phyloP scores from a whole-genome alignment of 2,888 invertebrate genomes.

The Epinotia nisella region DNA sequence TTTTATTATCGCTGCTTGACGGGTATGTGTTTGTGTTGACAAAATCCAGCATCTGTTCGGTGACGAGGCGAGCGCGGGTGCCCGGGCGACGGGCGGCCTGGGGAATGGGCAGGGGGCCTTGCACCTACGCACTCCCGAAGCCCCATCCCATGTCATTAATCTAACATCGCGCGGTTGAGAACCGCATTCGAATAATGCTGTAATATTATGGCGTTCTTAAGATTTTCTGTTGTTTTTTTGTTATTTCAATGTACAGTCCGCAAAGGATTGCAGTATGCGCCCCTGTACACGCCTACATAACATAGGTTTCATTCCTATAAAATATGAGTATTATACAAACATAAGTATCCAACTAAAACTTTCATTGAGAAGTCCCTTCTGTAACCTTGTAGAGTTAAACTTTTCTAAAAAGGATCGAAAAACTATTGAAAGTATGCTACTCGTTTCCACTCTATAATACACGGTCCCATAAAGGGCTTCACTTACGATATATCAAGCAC shows the following conservation, averaged over 20 bases:
- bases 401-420: not conserved
- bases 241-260: not conserved
- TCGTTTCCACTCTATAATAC: not conserved
- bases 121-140: conserved; percentile 55
- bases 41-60: conserved; percentile 65
- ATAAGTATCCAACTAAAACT: not conserved
- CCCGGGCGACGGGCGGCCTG: conserved; percentile 47
- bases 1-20: conserved; percentile 53
- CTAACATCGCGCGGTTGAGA: conserved; percentile 50
- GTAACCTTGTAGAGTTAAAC: not conserved
- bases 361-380: not conserved
- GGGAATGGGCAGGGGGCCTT: conserved; percentile 48
- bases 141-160: conserved; percentile 59
- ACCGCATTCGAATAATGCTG: conserved; percentile 41
- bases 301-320: not conserved
- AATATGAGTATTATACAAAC: not conserved
- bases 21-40: conserved; percentile 66
- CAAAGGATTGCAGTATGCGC: not conserved
- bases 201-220: conserved; percentile 36
- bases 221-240: conserved; percentile 21
- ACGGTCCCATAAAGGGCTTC: conserved; percentile 6
- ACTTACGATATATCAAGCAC: conserved; percentile 17
- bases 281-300: not conserved
- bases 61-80: conserved; percentile 45
- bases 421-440: conserved; percentile 10